Conservation (phyloP, 2,797 vertebrate species). For the Myotis planiceps region DNA sequence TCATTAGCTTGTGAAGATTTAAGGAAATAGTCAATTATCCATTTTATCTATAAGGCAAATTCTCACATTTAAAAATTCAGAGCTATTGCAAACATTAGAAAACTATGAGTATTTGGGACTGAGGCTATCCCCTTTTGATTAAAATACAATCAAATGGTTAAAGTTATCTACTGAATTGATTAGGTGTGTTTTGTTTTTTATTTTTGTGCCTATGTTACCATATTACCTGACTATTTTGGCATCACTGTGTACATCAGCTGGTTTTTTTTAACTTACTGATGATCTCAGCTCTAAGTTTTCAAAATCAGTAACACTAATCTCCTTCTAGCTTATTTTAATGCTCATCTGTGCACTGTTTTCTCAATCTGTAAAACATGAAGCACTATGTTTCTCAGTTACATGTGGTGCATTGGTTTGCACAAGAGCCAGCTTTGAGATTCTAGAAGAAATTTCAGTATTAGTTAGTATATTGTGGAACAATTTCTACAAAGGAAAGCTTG, state of each 20-base stretch:
- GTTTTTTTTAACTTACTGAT: neutral
- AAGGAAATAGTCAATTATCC: neutral
- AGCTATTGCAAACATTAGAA: neutral
- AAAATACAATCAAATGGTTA: neutral
- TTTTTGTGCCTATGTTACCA: neutral
- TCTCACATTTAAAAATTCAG: neutral
- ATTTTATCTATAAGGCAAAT: neutral
- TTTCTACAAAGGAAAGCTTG: neutral
- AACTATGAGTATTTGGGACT: neutral
- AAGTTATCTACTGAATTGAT: neutral
- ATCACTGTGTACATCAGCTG: neutral
- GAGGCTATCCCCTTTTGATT: neutral
- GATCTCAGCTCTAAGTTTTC: neutral
- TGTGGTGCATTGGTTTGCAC: neutral
- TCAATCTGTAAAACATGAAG: constrained; percentile 29
- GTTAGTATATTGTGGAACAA: neutral
- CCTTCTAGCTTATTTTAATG: neutral
- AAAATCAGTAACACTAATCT: neutral
- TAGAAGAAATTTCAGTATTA: neutral
- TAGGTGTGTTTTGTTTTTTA: neutral
- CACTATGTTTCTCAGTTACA: neutral
- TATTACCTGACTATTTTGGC: neutral
- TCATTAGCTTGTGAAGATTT: neutral
- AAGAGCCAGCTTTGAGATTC: neutral
- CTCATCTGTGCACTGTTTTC: neutral